Conservation (phyloP, 2,888 invertebrate species). For the Aphelenchoides bicaudatus region DNA sequence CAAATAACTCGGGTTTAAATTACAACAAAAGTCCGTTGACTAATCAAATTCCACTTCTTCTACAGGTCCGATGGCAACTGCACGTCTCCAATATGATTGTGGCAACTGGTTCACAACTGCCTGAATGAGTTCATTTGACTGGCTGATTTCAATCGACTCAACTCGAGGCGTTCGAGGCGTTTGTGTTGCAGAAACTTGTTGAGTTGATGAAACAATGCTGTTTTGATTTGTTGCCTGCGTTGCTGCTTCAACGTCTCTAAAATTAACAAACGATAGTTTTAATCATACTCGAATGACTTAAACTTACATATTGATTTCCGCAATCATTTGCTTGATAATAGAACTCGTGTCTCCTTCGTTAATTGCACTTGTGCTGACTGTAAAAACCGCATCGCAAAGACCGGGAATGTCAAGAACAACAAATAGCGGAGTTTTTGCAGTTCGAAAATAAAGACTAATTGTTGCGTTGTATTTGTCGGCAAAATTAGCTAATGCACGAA, state of each 20-base stretch:
- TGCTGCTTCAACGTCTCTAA: neutral
- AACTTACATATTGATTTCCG: neutral
- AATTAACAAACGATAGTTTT: neutral
- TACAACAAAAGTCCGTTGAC: neutral
- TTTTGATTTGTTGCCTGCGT: neutral
- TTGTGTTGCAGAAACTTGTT: no score
- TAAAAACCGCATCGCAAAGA: neutral
- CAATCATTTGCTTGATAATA: slow-evolving; percentile 1
- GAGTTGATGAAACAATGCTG: neutral
- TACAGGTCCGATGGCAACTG: slow-evolving; percentile 1
- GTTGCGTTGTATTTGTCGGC: neutral
- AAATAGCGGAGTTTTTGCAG: neutral
- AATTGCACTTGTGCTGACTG: neutral
- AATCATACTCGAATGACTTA: neutral
- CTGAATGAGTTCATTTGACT: neutral
- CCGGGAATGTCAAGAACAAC: slow-evolving; percentile 7
- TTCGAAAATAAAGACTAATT: neutral
- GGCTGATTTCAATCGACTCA: no score
- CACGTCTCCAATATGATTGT: neutral
- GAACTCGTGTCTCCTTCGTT: neutral
- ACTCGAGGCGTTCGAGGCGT: no score
- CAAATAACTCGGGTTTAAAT: no score
- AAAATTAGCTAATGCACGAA: neutral
- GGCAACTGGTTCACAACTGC: neutral
- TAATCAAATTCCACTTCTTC: neutral